Base-by-base conservation (phyloP, 2,797 vertebrate species). In the Meda fulgida region DNA sequence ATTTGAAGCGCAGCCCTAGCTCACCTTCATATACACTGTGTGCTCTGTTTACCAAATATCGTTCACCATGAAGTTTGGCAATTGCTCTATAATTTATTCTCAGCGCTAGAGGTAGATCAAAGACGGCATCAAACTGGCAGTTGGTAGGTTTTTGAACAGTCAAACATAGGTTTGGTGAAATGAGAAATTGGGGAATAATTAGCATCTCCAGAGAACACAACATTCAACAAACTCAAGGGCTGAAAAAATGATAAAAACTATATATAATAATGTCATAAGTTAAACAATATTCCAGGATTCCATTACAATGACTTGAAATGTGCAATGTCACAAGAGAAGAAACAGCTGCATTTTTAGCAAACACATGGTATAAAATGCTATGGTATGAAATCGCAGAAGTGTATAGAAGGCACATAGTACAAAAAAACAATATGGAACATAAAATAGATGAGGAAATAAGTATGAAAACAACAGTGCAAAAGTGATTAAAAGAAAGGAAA, bases 21-120 rank as follows among this genome's bases (percentile, higher is more conserved):
- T 80, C 58, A 72, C 77, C 78, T 69, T 82, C 43, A 60, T 75
- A 46, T 7, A 21, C 34, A 73, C 65, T 38, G 36, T 85, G 78
- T 78, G 87, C 69, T 79, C 43, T 80, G 84, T 86, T 86, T 88
- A 82, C 82, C 80, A 83, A 89, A 88, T 84, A 76, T 86, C 14
- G 55, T 72, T 83, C 53, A 66, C 86, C 53, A 60, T 83, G 82
- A 89, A 86, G 80, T 85, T 43, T 83, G 70, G 65, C 84, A 80
- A 80, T 86, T 88, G 60, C 82, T 60, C 76, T 88, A 73, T 89
- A 84, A 86, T 87, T 83, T 82, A 86, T 80, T 82, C 84, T 75
- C 48, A n/a, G 53, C 14, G 6, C 65, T 82, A 31, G 79, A 81
- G 72, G 81, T 85, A 70, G 81, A 86, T 88, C 88, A 89, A 88